Percentiles rank a stretch among this genome's conserved stretches.
phyloP scores from a whole-genome alignment of 2,888 invertebrate genomes.

The Eucera pruinosa region DNA sequence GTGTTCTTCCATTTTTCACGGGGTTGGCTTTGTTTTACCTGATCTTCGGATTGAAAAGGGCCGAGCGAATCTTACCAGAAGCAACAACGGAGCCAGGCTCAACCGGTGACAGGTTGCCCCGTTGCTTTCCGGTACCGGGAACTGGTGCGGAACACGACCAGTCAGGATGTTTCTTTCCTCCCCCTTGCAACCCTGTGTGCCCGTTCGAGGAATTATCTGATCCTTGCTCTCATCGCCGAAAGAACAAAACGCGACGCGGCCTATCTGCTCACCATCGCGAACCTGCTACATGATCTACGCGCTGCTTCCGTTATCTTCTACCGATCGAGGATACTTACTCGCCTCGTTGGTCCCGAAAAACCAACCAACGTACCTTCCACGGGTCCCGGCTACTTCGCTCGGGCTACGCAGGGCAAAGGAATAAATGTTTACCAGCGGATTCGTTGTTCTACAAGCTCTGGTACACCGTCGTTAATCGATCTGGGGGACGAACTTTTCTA shows the following conservation, averaged over 20 bases:
- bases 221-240: slow-evolving; percentile 76
- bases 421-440: slow-evolving; percentile 54
- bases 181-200: neutral
- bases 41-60: slow-evolving; percentile 43
- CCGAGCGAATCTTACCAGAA: slow-evolving; percentile 31
- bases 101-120: slow-evolving; percentile 31
- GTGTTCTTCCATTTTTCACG: no score
- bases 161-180: slow-evolving; percentile 50
- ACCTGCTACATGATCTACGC: slow-evolving; percentile 79
- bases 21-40: slow-evolving; percentile 63
- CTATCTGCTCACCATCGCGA: slow-evolving; percentile 79
- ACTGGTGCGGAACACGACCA: slow-evolving; percentile 57
- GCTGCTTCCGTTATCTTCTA: slow-evolving; percentile 70
- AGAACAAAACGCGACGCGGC: slow-evolving; percentile 74
- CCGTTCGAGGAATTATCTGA: slow-evolving; percentile 71
- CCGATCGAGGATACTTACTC: slow-evolving; percentile 74
- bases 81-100: slow-evolving; percentile 8
- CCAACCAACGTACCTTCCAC: slow-evolving; percentile 30
- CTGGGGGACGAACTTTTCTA: neutral
- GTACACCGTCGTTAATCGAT: slow-evolving; percentile 51
- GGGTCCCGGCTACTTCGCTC: no score
- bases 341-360: slow-evolving; percentile 61
- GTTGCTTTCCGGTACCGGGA: slow-evolving; percentile 71
- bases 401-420: no score
- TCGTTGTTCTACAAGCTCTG: slow-evolving; percentile 67